Evolutionary conservation across 2,888 invertebrate genomes (phyloP), one percentile per base, ranked within the genome.

Genomic region (Oxycera nigricornis): DNA sequence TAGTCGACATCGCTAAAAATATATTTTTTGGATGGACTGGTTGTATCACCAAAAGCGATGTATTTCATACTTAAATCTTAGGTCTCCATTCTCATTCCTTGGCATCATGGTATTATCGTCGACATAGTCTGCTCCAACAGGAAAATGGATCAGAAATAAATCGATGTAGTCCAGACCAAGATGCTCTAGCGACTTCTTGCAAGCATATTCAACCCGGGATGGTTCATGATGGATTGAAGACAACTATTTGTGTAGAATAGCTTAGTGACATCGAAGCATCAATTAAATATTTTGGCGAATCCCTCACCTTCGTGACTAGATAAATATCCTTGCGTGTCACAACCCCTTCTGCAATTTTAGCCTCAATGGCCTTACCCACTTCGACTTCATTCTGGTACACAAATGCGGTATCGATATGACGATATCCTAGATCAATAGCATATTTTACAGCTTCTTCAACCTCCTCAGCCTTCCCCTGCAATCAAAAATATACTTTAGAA

Each of bases 91-190:
- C 1, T 74, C 72, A 41, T 80, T 74, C 72, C 68, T 76, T 41
- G 77, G 77, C 41, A 75, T 7, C 0, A 83, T 74, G 9, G 79
- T 80, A 31, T 80, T 76, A 28, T 84, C 84, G 55, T 81, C 77
- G 0, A 81, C 76, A 74, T 78, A 87, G 77, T 80, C 87, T 78
- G 91, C 93, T 0, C 90, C 92, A 82, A 93, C 88, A 0, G 95
- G 95, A 88, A 92, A 91, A 80, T 95, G 95, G 78, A 95, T 91
- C 55, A 95, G 85, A 80, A 91, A 94, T 0, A 95, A 86, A 81
- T 95, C 95, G 67, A 95, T 86, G 81, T 95, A 94, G 0, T 90
- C 88, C 11, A 94, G 81, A 0, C 90, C 90, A 75, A 95, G 87
- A 72, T 89, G 86, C 0, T 85, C 80, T 9, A 95, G 82, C 0